Evolutionary conservation across 2,113 vertebrate genomes (phyloP), one percentile per base, ranked within the genome.

Genomic region (Plecturocebus donacophilus): DNA sequence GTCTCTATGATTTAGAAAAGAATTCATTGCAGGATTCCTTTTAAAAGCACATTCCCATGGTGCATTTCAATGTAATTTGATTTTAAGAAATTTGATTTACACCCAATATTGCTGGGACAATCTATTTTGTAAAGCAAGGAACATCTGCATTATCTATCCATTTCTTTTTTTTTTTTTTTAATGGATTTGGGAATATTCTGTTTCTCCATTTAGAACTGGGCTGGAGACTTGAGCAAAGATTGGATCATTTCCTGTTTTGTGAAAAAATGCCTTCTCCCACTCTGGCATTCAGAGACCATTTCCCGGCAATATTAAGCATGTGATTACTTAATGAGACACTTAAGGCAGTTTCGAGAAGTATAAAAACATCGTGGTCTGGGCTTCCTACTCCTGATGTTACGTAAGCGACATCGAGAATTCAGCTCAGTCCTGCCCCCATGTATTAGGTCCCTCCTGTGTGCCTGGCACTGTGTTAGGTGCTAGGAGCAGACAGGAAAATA

Each of bases 81-180:
- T 98, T 98, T 96, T 96, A 95, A 95, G 95, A 95, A 97, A 98
- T 97, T 97, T 98, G 98, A 98, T 98, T 98, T 98, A 98, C 95
- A 97, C 97, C 97, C 98, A 97, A 95, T 97, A 97, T 96, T 96
- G 96, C 95, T 2, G 10, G 91, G 92, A 81, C 97, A 80, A 90
- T 96, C 87, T 96, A 95, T 97, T 96, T 96, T 54, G 92, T 87
- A 85, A 94, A 97, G 96, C 56, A 82, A 94, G 85, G 97, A 96
- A 97, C 98, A 97, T 97, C 97, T 98, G 98, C 93, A 95, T 97
- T 97, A 97, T 98, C 98, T 97, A 98, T 98, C 94, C 96, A 56
- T 27, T 94, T 88, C 11, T 64, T 30, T 30, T 14, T 56, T 64
- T 61, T 56, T 93, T 94, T 88, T 87, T 94, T 93, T 93, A 66